Percentiles rank a stretch among this genome's conserved stretches.
Conservation (phyloP, 2,797 vertebrate genomes). For the Lagorchestes hirsutus region DNA sequence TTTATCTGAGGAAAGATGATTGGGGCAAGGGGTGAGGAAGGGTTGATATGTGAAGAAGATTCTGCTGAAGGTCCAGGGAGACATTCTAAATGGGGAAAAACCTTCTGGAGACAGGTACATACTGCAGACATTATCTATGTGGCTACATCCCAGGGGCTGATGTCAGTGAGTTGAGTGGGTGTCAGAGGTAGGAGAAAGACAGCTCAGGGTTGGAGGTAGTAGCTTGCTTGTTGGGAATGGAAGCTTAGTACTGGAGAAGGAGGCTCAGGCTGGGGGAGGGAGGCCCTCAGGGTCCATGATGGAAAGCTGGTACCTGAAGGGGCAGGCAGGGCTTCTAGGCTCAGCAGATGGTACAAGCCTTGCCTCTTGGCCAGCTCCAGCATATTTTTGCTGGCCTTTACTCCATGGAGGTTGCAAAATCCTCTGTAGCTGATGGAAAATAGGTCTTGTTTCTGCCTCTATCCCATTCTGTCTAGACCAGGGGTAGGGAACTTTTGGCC, state of each 20-base stretch:
- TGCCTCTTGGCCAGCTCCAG: conserved; percentile 86
- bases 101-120: neutral
- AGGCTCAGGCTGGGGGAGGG: neutral
- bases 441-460: neutral
- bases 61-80: conserved; percentile 22
- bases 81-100: neutral
- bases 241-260: neutral
- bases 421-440: conserved; percentile 89
- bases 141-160: neutral
- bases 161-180: neutral
- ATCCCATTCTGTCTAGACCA: neutral
- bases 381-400: conserved; percentile 93
- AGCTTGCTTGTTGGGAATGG: neutral
- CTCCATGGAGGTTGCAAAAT: conserved; percentile 90
- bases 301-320: conserved; percentile 85
- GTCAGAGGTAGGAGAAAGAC: neutral
- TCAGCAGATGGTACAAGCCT: conserved; percentile 88
- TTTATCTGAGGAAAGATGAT: neutral
- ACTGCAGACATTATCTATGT: neutral
- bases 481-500: no score
- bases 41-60: neutral
- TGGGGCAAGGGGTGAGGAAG: neutral
- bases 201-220: neutral
- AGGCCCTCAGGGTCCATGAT: neutral
- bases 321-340: conserved; percentile 86